Percentiles rank a stretch among this genome's conserved stretches.
phyloP scores from a whole-genome alignment of 2,113 vertebrate genomes.

The Melanocharis versteri region DNA sequence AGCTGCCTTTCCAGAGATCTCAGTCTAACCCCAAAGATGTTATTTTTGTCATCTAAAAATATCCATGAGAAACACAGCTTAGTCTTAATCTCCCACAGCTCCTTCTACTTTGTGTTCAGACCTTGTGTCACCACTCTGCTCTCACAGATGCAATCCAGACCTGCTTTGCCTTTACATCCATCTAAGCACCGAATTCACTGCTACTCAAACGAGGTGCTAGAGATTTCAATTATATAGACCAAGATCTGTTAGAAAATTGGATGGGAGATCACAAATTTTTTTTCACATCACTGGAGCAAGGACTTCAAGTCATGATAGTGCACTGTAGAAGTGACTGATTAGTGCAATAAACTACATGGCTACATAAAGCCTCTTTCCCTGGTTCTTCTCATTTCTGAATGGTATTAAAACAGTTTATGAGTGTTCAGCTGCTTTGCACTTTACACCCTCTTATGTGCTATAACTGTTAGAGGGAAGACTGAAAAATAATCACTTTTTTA shows the following conservation, averaged over 20 bases:
- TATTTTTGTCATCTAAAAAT: neutral
- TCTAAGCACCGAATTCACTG: neutral
- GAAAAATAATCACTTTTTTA: neutral
- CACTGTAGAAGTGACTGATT: conserved; percentile 16
- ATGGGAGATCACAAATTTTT: neutral
- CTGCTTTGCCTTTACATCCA: neutral
- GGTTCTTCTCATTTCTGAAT: neutral
- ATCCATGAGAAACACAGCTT: neutral
- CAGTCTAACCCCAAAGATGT: neutral
- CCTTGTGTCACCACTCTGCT: neutral
- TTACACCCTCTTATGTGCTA: neutral
- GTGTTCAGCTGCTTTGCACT: conserved; percentile 18
- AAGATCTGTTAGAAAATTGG: neutral
- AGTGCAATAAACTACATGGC: conserved; percentile 4
- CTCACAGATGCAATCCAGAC: neutral
- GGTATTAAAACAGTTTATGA: conserved; percentile 43
- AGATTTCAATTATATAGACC: neutral
- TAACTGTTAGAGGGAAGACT: neutral
- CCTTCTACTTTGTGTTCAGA: neutral
- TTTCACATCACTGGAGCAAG: neutral
- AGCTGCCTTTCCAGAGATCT: neutral
- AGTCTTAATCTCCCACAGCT: neutral
- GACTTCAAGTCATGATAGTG: neutral
- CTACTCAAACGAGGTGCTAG: neutral
- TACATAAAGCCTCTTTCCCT: neutral